A percentile compares a stretch with the other conserved stretches of the same genome.
phyloP scores from a whole-genome alignment of 2,797 vertebrate genomes.

The Decapterus maruadsi region DNA sequence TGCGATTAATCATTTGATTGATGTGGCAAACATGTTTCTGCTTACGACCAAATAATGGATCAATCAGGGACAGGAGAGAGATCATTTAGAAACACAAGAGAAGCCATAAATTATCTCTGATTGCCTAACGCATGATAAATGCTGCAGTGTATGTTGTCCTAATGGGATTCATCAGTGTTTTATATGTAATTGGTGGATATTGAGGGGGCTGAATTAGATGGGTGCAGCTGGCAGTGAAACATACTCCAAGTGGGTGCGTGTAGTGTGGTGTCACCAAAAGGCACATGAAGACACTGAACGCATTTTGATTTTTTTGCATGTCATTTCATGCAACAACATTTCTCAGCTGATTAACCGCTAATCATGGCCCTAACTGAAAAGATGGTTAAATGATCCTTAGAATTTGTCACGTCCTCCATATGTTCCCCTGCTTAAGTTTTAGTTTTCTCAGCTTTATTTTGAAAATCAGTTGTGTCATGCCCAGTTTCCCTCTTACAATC shows the following conservation, averaged over 20 bases:
- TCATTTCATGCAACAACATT: background rate
- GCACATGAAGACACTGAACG: background rate
- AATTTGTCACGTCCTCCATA: too few species aligned
- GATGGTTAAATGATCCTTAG: background rate
- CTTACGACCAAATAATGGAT: slow-evolving; percentile 83
- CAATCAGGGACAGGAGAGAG: slow-evolving; percentile 77
- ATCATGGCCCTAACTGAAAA: background rate
- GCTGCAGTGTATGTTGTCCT: slow-evolving; percentile 62
- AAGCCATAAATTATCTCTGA: slow-evolving; percentile 82
- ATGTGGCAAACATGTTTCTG: slow-evolving; percentile 82
- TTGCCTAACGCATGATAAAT: slow-evolving; percentile 81
- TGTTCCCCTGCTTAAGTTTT: too few species aligned
- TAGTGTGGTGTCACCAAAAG: background rate
- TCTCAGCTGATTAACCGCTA: background rate
- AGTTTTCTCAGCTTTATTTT: too few species aligned
- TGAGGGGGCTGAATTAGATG: slow-evolving; percentile 59
- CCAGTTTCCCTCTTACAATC: too few species aligned
- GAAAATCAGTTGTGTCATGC: too few species aligned
- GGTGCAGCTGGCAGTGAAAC: slow-evolving; percentile 45
- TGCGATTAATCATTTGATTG: slow-evolving; percentile 80
- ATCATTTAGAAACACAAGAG: slow-evolving; percentile 80
- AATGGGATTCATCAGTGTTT: slow-evolving; percentile 81
- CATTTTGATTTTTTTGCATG: background rate
- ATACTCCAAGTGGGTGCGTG: background rate
- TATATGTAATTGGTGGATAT: slow-evolving; percentile 77